Evolutionary conservation across 2,113 vertebrate species (phyloP).

Genomic region (Odontesthes bonariensis): DNA sequence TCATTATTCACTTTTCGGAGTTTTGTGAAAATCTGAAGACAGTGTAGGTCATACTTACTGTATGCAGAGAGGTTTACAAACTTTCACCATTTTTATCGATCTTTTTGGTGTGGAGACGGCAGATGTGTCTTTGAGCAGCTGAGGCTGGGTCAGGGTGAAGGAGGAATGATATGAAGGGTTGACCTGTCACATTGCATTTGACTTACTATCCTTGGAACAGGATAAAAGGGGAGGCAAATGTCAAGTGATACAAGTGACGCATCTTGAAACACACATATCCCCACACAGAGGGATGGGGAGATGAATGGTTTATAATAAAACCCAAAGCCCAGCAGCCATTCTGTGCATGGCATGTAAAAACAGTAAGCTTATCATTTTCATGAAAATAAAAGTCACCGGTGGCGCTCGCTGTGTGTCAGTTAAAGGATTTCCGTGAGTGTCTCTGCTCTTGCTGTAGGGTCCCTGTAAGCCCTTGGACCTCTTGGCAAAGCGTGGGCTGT

Average conservation of each 20-base stretch:
- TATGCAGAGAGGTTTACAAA: constrained; percentile 3
- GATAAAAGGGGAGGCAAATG: constrained; percentile 82
- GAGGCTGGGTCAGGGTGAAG: constrained; percentile 75
- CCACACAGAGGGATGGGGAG: constrained; percentile 52
- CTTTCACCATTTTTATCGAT: constrained; percentile 36
- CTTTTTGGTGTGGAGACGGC: constrained; percentile 53
- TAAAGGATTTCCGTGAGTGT: constrained; percentile 74
- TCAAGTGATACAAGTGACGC: constrained; percentile 81
- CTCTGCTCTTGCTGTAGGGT: constrained; percentile 77
- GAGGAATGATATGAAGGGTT: constrained; percentile 78
- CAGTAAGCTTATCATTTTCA: constrained; percentile 68
- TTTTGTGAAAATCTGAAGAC: too few relatives aligned
- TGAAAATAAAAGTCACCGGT: constrained; percentile 72
- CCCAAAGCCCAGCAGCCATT: constrained; percentile 66
- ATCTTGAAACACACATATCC: constrained; percentile 54
- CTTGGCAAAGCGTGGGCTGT: constrained; percentile 75
- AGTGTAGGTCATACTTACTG: background rate
- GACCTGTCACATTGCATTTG: constrained; percentile 82
- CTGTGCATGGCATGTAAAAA: constrained; percentile 69
- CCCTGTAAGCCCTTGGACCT: constrained; percentile 77
- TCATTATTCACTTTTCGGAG: too few relatives aligned
- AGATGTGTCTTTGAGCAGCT: constrained; percentile 65
- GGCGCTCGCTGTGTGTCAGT: constrained; percentile 63
- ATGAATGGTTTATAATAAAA: constrained; percentile 76
- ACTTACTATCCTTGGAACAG: constrained; percentile 78